Base-by-base conservation (phyloP, 2,797 vertebrate genomes). In the Cryptoprocta ferox region DNA sequence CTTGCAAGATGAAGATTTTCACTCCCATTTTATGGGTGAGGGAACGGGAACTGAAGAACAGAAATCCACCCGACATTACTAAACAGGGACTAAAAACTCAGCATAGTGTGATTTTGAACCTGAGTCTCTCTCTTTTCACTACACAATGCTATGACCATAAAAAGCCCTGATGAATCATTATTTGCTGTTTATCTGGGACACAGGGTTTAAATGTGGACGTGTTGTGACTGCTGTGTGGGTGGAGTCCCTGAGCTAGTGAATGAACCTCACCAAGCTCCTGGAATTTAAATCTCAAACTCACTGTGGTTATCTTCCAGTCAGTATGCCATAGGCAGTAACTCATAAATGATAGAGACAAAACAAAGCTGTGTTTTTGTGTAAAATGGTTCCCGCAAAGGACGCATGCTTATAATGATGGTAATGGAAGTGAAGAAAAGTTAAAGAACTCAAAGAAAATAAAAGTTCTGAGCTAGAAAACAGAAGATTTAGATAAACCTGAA, bases 391-490 rank as follows among this genome's bases (percentile, higher is more conserved):
- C 37, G 16, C 32, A 50, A 35, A 85, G 56, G 94, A 37, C 87
- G 26, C 21, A 5, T 26, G 68, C n/a, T 37, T 70, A 89, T 45
- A 81, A 37, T 24, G 19, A 3, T 80, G 11, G 18, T 35, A 32
- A 93, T 85, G 1, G 39, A 95, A 79, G 2, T 28, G 37, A 91
- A 86, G 65, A 86, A 89, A 79, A 94, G 79, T 73, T 68, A 80
- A 80, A 95, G 53, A 95, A 65, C 9, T 86, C 73, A 81, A 84
- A 91, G 37, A 70, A 90, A 42, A 45, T 61, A 70, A 95, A n/a
- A 92, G 12, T 65, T 85, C 30, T 86, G 37, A 94, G 26, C 26
- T 66, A 84, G 82, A 87, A 86, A 95, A 85, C 0, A 73, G 50
- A 92, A 68, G 35, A 75, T 70, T 66, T 79, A 75, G 12, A 70